Evolutionary conservation across 2,888 invertebrate species (phyloP).

Genomic region (Ochlodes sylvanus): DNA sequence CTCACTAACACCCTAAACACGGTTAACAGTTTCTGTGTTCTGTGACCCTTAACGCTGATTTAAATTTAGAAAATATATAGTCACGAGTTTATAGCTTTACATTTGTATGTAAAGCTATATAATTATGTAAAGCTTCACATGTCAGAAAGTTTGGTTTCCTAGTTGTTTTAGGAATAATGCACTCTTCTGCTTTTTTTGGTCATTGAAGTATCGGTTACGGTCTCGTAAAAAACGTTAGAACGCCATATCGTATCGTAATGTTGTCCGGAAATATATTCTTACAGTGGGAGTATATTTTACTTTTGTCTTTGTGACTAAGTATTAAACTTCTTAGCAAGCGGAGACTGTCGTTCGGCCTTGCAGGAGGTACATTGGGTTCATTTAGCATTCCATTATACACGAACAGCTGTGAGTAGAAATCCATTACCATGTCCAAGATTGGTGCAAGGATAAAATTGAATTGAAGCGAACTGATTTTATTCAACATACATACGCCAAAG

Average conservation of each 20-base stretch:
- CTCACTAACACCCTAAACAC: too few relatives aligned
- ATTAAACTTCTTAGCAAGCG: conserved; percentile 18
- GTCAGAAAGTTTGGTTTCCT: too few relatives aligned
- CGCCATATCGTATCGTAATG: not conserved
- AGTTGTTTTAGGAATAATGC: too few relatives aligned
- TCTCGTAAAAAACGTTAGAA: too few relatives aligned
- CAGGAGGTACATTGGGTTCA: conserved; percentile 28
- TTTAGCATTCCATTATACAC: conserved; percentile 34
- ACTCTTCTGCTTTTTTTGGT: too few relatives aligned
- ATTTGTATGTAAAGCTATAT: too few relatives aligned
- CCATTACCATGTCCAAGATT: conserved; percentile 30
- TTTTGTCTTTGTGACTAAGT: conserved; percentile 17
- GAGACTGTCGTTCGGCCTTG: conserved; percentile 36
- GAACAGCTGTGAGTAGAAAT: conserved; percentile 35
- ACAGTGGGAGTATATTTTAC: conserved; percentile 1
- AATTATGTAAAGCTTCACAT: too few relatives aligned
- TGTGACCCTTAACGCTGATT: too few relatives aligned
- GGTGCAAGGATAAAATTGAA: conserved; percentile 27
- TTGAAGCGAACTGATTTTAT: not conserved
- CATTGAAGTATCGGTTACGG: too few relatives aligned
- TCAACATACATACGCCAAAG: not conserved
- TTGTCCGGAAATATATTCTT: conserved; percentile 18
- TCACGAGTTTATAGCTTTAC: too few relatives aligned
- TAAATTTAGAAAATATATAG: too few relatives aligned
- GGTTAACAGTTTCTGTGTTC: too few relatives aligned